Conservation (phyloP, 1,140 invertebrate genomes). For the Drosophila chauvacae region DNA sequence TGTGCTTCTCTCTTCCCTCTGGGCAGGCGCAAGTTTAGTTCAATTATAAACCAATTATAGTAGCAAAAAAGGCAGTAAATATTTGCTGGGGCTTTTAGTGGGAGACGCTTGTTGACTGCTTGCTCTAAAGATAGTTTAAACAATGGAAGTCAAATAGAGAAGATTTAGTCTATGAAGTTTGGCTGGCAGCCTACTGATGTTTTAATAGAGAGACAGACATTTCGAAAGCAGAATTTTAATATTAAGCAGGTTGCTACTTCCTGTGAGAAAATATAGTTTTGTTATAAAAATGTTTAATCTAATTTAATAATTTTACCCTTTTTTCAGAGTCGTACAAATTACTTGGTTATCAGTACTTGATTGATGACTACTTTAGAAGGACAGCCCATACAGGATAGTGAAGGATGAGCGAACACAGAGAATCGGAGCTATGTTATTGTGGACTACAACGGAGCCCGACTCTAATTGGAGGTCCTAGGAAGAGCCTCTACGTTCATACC, state of each 20-base stretch:
- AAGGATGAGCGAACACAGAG: not conserved
- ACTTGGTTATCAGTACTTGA: too few relatives aligned
- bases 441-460: too few relatives aligned
- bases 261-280: not conserved
- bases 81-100: slow-evolving; percentile 69
- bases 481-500: too few relatives aligned
- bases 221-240: not conserved
- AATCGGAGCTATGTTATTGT: too few relatives aligned
- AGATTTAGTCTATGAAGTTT: not conserved
- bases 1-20: slow-evolving; percentile 7
- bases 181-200: not conserved
- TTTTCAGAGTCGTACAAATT: not conserved
- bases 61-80: slow-evolving; percentile 51
- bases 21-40: slow-evolving; percentile 43
- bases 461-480: too few relatives aligned
- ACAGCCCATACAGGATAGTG: not conserved
- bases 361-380: not conserved
- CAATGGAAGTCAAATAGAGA: slow-evolving; percentile 19
- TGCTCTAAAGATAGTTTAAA: slow-evolving; percentile 57
- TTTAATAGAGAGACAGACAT: not conserved
- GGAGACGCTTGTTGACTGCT: slow-evolving; percentile 22
- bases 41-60: slow-evolving; percentile 68
- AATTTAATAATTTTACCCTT: not conserved
- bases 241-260: not conserved
- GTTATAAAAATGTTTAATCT: not conserved